Conservation (phyloP, 2,797 vertebrate species). For the Argentina silus region DNA sequence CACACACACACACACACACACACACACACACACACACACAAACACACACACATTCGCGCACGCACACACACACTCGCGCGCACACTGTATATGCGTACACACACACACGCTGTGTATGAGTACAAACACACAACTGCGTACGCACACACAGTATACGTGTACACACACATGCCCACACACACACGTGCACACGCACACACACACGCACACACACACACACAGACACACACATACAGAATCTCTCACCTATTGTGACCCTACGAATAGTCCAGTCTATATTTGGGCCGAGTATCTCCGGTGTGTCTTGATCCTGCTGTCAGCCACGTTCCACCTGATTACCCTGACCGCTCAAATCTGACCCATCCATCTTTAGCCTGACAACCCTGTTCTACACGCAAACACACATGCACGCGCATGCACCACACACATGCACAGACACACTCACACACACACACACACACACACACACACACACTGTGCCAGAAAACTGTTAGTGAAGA, state of each 20-base stretch:
- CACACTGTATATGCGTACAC: not conserved
- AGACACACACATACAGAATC: constrained; percentile 21
- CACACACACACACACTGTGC: not conserved
- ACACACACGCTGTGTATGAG: not conserved
- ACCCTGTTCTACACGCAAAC: constrained; percentile 16
- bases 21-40: not conserved
- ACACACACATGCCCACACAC: not conserved
- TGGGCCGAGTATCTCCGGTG: constrained; percentile 51
- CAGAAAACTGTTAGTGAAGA: not conserved
- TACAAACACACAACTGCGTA: not conserved
- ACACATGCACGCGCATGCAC: not conserved
- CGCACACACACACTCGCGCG: not conserved
- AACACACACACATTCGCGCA: not conserved
- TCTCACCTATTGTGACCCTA: not conserved
- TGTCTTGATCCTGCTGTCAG: constrained; percentile 68
- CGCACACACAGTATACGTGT: not conserved
- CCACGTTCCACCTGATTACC: constrained; percentile 67
- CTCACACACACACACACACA: constrained; percentile 1
- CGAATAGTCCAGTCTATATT: constrained; percentile 46
- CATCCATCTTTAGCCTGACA: constrained; percentile 48
- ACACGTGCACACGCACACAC: constrained; percentile 13
- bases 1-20: not conserved
- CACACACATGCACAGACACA: constrained; percentile 22
- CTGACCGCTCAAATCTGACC: constrained; percentile 74
- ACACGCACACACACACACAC: constrained; percentile 24